phyloP scores from a whole-genome alignment of 2,113 vertebrate genomes.

The Neomonachus schauinslandi region DNA sequence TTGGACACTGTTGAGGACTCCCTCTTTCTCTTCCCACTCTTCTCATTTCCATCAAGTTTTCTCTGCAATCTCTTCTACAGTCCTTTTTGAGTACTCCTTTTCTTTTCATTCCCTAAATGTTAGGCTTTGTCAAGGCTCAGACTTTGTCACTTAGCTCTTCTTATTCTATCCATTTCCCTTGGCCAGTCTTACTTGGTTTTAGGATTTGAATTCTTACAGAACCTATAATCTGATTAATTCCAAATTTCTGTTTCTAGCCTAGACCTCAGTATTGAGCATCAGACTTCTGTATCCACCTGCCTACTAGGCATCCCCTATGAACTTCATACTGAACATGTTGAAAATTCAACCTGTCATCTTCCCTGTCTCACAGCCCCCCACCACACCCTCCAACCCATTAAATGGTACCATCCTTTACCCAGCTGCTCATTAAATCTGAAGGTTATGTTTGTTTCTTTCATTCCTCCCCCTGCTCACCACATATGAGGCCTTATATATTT shows the following conservation, averaged over 20 bases:
- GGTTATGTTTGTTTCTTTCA: background rate
- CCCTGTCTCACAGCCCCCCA: background rate
- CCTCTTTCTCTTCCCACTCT: background rate
- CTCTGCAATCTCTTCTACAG: background rate
- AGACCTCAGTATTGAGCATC: background rate
- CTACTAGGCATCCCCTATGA: background rate
- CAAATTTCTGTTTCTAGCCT: background rate
- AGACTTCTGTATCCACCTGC: background rate
- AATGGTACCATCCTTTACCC: background rate
- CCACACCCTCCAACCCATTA: background rate
- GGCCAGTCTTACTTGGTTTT: background rate
- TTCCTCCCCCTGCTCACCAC: background rate
- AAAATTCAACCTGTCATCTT: background rate
- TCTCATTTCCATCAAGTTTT: background rate
- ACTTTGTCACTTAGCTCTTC: background rate
- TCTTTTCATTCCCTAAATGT: background rate
- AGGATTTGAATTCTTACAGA: constrained; percentile 7
- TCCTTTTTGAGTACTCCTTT: background rate
- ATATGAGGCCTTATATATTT: background rate
- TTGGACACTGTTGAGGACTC: background rate
- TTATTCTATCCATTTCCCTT: background rate
- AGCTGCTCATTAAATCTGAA: background rate
- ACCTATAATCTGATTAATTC: background rate
- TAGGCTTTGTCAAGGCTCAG: background rate
- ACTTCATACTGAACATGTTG: background rate